Evolutionary conservation across 2,888 invertebrate genomes (phyloP).

Genomic region (Exephanes ischioxanthus): DNA sequence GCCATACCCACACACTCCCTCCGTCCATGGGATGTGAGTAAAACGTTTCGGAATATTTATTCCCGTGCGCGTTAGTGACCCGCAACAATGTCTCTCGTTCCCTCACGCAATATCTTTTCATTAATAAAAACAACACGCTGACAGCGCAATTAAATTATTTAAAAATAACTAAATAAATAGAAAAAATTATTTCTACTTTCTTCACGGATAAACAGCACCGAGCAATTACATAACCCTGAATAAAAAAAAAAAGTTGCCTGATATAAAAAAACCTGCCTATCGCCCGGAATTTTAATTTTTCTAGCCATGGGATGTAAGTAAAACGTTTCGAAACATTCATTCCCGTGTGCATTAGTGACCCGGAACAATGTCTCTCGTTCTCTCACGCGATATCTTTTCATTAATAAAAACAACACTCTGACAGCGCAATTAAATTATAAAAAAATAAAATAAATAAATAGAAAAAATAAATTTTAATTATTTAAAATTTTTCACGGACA

Average conservation of each 20-base stretch:
- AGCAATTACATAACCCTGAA: neutral
- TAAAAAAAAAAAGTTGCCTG: neutral
- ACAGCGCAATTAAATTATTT: neutral
- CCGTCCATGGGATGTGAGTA: neutral
- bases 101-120: neutral
- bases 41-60: slow-evolving; percentile 15
- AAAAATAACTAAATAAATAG: neutral
- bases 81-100: neutral
- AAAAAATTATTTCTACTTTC: neutral
- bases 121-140: slow-evolving; percentile 1
- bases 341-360: neutral
- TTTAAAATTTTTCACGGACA: neutral
- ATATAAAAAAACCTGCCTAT: no score
- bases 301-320: neutral
- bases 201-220: neutral
- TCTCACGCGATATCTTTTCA: neutral
- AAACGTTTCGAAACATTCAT: slow-evolving; percentile 10
- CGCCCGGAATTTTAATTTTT: neutral
- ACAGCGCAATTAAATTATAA: neutral
- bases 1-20: slow-evolving; percentile 1
- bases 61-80: neutral
- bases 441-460: neutral
- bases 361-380: neutral
- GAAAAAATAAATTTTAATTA: neutral
- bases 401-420: neutral